Evolutionary conservation across 2,888 invertebrate species (phyloP).

Genomic region (Unio delphinus): DNA sequence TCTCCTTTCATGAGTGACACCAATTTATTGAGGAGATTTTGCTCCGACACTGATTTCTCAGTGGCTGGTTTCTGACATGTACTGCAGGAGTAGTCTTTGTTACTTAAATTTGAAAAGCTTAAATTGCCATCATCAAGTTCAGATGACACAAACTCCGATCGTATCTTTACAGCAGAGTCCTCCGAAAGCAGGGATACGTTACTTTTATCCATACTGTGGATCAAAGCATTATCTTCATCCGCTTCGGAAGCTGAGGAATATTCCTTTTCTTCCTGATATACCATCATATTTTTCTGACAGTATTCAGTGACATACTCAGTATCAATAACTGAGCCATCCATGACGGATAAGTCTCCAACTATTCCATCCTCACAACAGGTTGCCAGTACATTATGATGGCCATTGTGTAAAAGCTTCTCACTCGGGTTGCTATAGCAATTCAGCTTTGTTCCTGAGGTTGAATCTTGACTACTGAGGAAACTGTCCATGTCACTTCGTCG

Average conservation of each 20-base stretch:
- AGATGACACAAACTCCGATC: slow-evolving; percentile 41
- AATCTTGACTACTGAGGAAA: slow-evolving; percentile 41
- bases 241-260: slow-evolving; percentile 55
- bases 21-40: too few relatives aligned
- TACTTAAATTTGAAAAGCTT: slow-evolving; percentile 6
- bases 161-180: slow-evolving; percentile 47
- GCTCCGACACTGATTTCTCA: too few relatives aligned
- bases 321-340: slow-evolving; percentile 67
- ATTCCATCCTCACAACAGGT: slow-evolving; percentile 42
- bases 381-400: slow-evolving; percentile 25
- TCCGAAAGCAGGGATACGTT: slow-evolving; percentile 51
- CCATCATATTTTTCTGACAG: slow-evolving; percentile 49
- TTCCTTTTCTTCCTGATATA: slow-evolving; percentile 43
- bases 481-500: slow-evolving; percentile 45
- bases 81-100: too few relatives aligned
- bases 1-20: too few relatives aligned
- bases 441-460: slow-evolving; percentile 26
- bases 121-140: slow-evolving; percentile 23
- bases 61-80: too few relatives aligned
- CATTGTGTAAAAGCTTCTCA: slow-evolving; percentile 38
- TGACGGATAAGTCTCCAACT: slow-evolving; percentile 57
- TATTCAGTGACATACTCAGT: slow-evolving; percentile 65
- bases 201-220: slow-evolving; percentile 36
- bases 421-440: slow-evolving; percentile 43
- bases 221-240: slow-evolving; percentile 19